These are phyloP conservation scores for Drosophila borborema DNA, from an alignment of 2,888 invertebrate genomes.

Conservation along the genomic window DNA sequence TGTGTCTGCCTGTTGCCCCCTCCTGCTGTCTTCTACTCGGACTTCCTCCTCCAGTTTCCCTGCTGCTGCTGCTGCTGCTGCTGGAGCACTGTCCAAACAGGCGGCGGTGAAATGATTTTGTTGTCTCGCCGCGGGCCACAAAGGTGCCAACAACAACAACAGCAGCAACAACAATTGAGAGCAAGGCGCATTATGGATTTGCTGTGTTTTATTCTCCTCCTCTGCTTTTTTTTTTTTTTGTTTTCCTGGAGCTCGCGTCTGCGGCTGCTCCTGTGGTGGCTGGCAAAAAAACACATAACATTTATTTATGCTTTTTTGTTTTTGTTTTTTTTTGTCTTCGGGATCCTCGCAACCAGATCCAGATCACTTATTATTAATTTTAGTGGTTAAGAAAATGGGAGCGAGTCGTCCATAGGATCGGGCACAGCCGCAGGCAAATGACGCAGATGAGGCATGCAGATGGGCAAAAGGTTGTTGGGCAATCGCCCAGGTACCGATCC, in stretches of 20 bases:
- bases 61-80: neutral
- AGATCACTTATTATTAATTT: conserved; percentile 85
- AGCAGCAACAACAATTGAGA: conserved; percentile 30
- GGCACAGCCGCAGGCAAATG: conserved; percentile 75
- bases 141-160: conserved; percentile 84
- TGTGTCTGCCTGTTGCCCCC: conserved; percentile 12
- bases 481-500: conserved; percentile 44
- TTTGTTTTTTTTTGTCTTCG: conserved; percentile 16
- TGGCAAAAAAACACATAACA: conserved; percentile 79
- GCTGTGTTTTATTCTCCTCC: conserved; percentile 44
- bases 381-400: conserved; percentile 82
- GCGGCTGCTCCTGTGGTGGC: conserved; percentile 74
- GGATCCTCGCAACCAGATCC: conserved; percentile 81
- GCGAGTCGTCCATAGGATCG: conserved; percentile 56
- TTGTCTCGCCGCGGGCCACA: conserved; percentile 84
- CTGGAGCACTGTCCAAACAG: conserved; percentile 54
- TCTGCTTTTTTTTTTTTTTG: conserved; percentile 23
- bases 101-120: conserved; percentile 83
- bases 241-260: conserved; percentile 18
- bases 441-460: conserved; percentile 75
- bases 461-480: conserved; percentile 76
- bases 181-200: conserved; percentile 82
- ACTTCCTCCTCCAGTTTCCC: neutral
- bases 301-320: conserved; percentile 69
- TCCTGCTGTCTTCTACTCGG: neutral